These are phyloP conservation scores for Chrysina gloriosa DNA, from an alignment of 2,888 invertebrate genomes.

Conservation along the genomic window DNA sequence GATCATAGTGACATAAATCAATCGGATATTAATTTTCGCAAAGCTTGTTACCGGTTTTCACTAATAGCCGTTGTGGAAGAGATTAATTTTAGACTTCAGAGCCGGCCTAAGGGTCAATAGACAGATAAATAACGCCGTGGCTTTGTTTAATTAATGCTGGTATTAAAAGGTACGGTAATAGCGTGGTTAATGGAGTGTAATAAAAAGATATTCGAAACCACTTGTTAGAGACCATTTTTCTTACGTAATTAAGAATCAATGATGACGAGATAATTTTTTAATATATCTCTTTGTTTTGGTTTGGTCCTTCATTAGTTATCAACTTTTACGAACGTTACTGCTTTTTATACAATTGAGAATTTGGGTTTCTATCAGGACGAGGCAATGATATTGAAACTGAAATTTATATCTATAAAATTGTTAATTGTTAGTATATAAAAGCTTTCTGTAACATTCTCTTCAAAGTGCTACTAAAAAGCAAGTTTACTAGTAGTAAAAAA, in stretches of 20 bases:
- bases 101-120: constrained; percentile 1
- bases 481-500: too few species aligned
- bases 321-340: too few species aligned
- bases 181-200: neutral
- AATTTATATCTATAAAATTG: too few species aligned
- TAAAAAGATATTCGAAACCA: neutral
- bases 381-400: too few species aligned
- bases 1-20: constrained; percentile 8
- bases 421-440: too few species aligned
- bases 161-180: neutral
- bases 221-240: too few species aligned
- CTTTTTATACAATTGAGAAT: too few species aligned
- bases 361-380: too few species aligned
- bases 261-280: neutral
- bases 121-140: constrained; percentile 8
- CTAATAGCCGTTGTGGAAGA: constrained; percentile 10
- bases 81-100: constrained; percentile 15
- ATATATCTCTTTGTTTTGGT: too few species aligned
- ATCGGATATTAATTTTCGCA: constrained; percentile 17
- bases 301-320: too few species aligned
- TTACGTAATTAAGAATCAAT: neutral
- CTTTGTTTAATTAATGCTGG: constrained; percentile 4
- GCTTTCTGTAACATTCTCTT: too few species aligned
- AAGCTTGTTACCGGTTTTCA: constrained; percentile 19
- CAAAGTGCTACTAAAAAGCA: too few species aligned